Evolutionary conservation across 2,797 vertebrate species (phyloP).

Genomic region (Onychomys leucogaster): DNA sequence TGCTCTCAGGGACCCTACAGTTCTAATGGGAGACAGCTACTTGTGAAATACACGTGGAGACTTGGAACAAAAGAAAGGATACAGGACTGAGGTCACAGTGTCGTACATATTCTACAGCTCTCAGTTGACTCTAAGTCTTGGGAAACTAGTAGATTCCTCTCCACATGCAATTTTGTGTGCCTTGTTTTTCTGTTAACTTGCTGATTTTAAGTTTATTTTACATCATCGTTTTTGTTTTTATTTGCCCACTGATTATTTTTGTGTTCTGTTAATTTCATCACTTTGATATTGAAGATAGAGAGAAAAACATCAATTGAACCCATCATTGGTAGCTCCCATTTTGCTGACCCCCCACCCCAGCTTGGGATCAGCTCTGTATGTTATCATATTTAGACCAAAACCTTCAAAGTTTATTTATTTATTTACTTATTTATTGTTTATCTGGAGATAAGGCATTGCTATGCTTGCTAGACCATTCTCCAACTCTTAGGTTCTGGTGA

Average conservation of each 20-base stretch:
- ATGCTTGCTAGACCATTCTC: not conserved
- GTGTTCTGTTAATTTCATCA: not conserved
- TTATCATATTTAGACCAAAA: not conserved
- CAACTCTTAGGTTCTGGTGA: not conserved
- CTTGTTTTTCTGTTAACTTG: not conserved
- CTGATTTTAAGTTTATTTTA: not conserved
- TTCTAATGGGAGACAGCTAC: not conserved
- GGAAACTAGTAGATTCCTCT: not conserved
- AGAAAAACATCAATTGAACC: not conserved
- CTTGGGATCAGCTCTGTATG: accelerated
- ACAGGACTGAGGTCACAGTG: too few relatives aligned
- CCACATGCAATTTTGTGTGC: not conserved
- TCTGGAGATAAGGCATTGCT: not conserved
- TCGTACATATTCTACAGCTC: not conserved
- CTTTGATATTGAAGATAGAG: not conserved
- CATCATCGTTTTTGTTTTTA: not conserved
- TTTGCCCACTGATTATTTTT: not conserved
- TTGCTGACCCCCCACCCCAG: not conserved
- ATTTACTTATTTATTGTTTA: not conserved
- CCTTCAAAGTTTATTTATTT: not conserved
- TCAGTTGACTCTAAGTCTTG: not conserved
- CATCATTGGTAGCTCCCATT: not conserved
- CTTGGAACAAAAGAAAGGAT: not conserved
- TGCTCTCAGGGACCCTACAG: not conserved
- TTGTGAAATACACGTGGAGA: accelerated